Conservation (phyloP, 2,888 invertebrate species). For the Griposia aprilina region DNA sequence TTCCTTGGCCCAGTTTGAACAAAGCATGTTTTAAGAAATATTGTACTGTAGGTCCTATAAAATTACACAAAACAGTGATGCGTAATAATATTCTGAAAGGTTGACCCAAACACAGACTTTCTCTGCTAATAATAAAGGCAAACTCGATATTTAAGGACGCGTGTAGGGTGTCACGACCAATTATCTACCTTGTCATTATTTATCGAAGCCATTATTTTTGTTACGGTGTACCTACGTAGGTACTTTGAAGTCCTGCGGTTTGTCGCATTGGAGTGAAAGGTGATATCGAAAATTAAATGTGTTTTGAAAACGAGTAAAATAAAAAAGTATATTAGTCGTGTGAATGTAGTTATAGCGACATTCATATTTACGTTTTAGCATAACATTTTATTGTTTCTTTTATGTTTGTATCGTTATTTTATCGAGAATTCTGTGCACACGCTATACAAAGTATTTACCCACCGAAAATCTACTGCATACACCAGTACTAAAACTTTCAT, state of each 20-base stretch:
- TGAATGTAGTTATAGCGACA: neutral
- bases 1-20: constrained; percentile 19
- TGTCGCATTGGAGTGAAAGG: constrained; percentile 46
- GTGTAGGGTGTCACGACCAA: constrained; percentile 58
- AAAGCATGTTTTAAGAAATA: constrained; percentile 22
- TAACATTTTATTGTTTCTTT: neutral
- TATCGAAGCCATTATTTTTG: constrained; percentile 51
- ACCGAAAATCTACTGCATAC: neutral
- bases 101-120: constrained; percentile 53
- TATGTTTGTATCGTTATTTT: neutral
- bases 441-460: neutral
- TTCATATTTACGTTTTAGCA: neutral
- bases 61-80: constrained; percentile 47
- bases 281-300: constrained; percentile 28
- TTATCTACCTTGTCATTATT: constrained; percentile 46
- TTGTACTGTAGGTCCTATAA: neutral
- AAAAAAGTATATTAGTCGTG: neutral
- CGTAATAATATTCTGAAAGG: constrained; percentile 51
- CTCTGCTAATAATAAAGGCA: constrained; percentile 65
- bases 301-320: constrained; percentile 31
- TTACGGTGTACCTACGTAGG: neutral
- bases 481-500: neutral
- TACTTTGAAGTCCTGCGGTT: constrained; percentile 43
- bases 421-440: neutral
- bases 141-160: constrained; percentile 59